Percentiles rank a stretch among this genome's conserved stretches.
These are phyloP conservation scores for Orbicella faveolata DNA, from an alignment of 64 coral and sea anemone species.

Conservation along the genomic window DNA sequence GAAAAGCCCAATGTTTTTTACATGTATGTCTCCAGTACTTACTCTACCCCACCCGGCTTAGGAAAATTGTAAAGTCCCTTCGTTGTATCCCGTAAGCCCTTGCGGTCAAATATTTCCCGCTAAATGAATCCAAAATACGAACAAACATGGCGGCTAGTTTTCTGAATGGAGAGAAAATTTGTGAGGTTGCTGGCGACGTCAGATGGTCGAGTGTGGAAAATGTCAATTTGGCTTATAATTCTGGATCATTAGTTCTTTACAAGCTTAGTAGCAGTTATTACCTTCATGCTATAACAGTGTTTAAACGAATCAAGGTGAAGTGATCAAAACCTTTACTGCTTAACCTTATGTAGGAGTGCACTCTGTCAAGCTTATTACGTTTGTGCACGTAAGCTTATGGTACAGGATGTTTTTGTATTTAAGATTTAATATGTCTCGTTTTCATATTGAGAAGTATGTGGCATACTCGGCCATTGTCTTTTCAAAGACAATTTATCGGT, in stretches of 20 bases:
- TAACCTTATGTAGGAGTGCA: neutral
- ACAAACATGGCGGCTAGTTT: slow-evolving; percentile 17
- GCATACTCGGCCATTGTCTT: no score
- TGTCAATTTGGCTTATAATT: neutral
- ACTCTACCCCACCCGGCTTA: neutral
- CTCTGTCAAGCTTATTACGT: no score
- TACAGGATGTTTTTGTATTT: no score
- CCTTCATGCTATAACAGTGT: neutral
- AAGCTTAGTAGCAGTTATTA: slow-evolving; percentile 18
- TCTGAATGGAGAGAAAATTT: slow-evolving; percentile 24
- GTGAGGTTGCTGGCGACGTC: slow-evolving; percentile 29
- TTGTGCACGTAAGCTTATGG: no score
- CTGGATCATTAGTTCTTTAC: slow-evolving; percentile 35
- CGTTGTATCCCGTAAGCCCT: neutral
- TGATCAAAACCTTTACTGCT: neutral
- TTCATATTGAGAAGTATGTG: no score
- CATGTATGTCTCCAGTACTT: neutral
- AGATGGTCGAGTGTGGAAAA: slow-evolving; percentile 34
- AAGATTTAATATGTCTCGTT: no score
- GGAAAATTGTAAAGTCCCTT: neutral
- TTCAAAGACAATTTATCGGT: no score
- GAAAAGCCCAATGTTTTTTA: no score
- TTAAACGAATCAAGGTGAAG: slow-evolving; percentile 1
- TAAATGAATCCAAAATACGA: neutral
- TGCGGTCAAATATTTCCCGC: slow-evolving; percentile 1